Conservation (phyloP, 2,797 vertebrate genomes). For the Atherinosoma microstoma region DNA sequence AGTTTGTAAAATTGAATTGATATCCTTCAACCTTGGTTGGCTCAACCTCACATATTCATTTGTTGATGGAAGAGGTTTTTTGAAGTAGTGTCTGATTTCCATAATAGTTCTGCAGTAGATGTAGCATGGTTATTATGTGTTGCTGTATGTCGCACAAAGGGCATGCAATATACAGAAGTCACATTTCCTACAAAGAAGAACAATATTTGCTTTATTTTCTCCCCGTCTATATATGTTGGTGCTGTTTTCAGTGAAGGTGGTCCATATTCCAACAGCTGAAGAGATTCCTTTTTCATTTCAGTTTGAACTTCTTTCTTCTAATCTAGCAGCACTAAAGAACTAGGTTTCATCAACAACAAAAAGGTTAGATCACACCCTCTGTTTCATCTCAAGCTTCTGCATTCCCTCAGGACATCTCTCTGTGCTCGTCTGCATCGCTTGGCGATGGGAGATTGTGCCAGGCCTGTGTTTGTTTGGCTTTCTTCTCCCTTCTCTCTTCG, state of each 20-base stretch:
- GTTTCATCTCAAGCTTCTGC: conserved; percentile 81
- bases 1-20: conserved; percentile 52
- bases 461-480: conserved; percentile 82
- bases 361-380: conserved; percentile 81
- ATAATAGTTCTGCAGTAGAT: conserved; percentile 52
- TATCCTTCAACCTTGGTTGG: conserved; percentile 44
- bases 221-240: conserved; percentile 56
- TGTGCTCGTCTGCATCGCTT: conserved; percentile 69
- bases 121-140: conserved; percentile 48
- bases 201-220: conserved; percentile 57
- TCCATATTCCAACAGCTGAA: conserved; percentile 47
- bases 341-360: conserved; percentile 74
- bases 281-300: conserved; percentile 69
- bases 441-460: conserved; percentile 77
- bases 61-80: conserved; percentile 70
- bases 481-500: conserved; percentile 70
- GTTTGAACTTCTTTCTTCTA: conserved; percentile 73
- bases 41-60: conserved; percentile 56
- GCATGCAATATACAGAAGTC: conserved; percentile 48
- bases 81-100: conserved; percentile 68
- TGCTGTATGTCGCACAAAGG: conserved; percentile 59
- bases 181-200: conserved; percentile 61
- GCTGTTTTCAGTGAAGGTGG: conserved; percentile 48
- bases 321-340: conserved; percentile 77
- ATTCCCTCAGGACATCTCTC: conserved; percentile 71